A percentile compares a stretch with the other conserved stretches of the same genome.
Evolutionary conservation across 2,888 invertebrate genomes (phyloP).

Genomic region (Litoditis marina): DNA sequence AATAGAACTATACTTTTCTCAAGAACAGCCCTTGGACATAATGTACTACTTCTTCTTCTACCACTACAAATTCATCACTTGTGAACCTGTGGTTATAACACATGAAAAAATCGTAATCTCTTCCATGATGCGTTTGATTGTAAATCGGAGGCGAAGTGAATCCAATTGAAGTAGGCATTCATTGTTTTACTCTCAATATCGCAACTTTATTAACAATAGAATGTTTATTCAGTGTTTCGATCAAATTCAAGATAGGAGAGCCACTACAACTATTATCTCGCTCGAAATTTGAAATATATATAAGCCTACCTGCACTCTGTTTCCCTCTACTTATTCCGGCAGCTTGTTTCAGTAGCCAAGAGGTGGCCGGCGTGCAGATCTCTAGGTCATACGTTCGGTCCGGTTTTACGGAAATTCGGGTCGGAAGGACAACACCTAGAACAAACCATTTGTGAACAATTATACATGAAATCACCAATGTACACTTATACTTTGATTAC

Average conservation of each 20-base stretch:
- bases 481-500: too few relatives aligned
- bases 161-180: neutral
- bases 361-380: conserved; percentile 82
- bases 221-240: too few relatives aligned
- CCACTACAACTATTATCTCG: too few relatives aligned
- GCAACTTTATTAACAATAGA: too few relatives aligned
- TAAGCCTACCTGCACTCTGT: conserved; percentile 30
- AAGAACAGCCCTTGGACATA: neutral
- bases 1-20: too few relatives aligned
- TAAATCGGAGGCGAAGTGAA: too few relatives aligned
- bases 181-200: too few relatives aligned
- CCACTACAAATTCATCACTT: too few relatives aligned
- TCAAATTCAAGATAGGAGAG: too few relatives aligned
- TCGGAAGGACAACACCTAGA: conserved; percentile 64
- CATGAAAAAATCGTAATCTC: too few relatives aligned
- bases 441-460: neutral
- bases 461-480: neutral
- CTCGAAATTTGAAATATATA: neutral
- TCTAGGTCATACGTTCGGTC: conserved; percentile 80
- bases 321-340: conserved; percentile 81
- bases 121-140: too few relatives aligned
- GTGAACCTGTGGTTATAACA: neutral
- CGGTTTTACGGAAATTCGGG: conserved; percentile 64
- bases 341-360: conserved; percentile 84
- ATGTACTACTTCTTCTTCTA: too few relatives aligned